Base-by-base conservation (phyloP, 2,888 invertebrate species). In the Neria commutata region DNA sequence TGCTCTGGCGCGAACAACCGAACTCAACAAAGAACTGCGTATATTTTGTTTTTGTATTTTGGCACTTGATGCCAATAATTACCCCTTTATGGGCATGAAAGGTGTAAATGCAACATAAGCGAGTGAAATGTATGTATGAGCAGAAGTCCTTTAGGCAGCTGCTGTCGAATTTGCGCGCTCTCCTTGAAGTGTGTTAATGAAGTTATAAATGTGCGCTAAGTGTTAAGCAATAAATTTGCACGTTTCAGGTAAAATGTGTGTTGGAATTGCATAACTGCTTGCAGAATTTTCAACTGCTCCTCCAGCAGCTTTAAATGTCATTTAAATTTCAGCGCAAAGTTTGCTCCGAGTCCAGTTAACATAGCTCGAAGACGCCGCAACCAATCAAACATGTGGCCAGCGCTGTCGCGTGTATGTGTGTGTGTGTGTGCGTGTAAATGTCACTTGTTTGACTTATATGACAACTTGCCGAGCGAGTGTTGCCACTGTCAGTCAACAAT, bases 31-130 rank as follows among this genome's bases (percentile, higher is more conserved):
- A 29, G 6, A 29, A 29, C 11, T 11, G 11, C 29, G 11, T 29
- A 29, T 29, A n/a, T n/a, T n/a, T 50, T 29, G 23, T 47, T 17
- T 23, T 33, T 50, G 11, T 19, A 21, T 29, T 50, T 48, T 34
- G 24, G 37, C 47, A 55, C 59, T 55, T 55, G 51, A 23, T n/a
- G 42, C 50, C 37, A 37, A 54, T 55, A 59, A 59, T 59, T 59
- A 51, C 54, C 46, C n/a, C 25, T 34, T 57, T 47, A 23, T 53
- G 29, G 24, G 24, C 23, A 50, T 48, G 46, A 50, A 69, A 69
- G 70, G 69, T 71, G 71, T 69, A 68, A 71, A 70, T 69, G 71
- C 66, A 60, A 67, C 70, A 71, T 69, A 71, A 71, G 65, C 62
- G 54, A 55, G 54, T 55, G 48, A 47, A 55, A 55, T 53, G 57